Evolutionary conservation across 2,888 invertebrate genomes (phyloP).

Genomic region (Drosophila testacea): DNA sequence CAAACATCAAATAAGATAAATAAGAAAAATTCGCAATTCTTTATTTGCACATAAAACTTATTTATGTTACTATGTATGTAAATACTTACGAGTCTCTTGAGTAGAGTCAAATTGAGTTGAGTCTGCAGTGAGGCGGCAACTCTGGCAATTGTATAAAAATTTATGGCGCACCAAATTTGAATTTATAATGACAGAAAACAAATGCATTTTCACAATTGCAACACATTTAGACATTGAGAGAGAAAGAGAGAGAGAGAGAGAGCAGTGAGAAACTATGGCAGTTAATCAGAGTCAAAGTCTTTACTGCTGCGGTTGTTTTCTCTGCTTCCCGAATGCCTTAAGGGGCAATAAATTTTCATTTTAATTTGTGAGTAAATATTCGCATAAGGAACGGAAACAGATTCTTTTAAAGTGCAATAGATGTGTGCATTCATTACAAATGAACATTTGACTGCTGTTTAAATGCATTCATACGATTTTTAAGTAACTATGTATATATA

Average conservation of each 20-base stretch:
- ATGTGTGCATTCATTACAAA: conserved; percentile 58
- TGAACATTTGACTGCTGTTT: conserved; percentile 4
- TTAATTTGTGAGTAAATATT: conserved; percentile 71
- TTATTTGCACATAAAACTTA: conserved; percentile 69
- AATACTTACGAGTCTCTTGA: conserved; percentile 41
- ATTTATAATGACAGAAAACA: conserved; percentile 82
- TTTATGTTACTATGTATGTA: conserved; percentile 66
- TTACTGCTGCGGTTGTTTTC: conserved; percentile 27
- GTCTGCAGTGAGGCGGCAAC: conserved; percentile 18
- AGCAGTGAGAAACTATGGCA: conserved; percentile 54
- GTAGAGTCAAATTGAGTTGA: conserved; percentile 1
- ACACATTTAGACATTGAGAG: conserved; percentile 2
- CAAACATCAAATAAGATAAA: conserved; percentile 38
- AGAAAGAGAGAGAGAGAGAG: conserved; percentile 8
- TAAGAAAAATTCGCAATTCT: conserved; percentile 54
- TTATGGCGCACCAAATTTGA: conserved; percentile 82
- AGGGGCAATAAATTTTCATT: conserved; percentile 72
- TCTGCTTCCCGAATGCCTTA: conserved; percentile 35
- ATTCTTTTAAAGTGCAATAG: conserved; percentile 35
- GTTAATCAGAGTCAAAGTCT: conserved; percentile 75
- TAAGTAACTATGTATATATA: too few species aligned
- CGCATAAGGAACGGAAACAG: conserved; percentile 61
- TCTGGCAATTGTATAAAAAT: conserved; percentile 68
- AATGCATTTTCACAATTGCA: conserved; percentile 67
- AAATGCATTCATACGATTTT: neutral